These are phyloP conservation scores for Ptyas mucosa DNA, from an alignment of 2,113 vertebrate species.

Conservation along the genomic window DNA sequence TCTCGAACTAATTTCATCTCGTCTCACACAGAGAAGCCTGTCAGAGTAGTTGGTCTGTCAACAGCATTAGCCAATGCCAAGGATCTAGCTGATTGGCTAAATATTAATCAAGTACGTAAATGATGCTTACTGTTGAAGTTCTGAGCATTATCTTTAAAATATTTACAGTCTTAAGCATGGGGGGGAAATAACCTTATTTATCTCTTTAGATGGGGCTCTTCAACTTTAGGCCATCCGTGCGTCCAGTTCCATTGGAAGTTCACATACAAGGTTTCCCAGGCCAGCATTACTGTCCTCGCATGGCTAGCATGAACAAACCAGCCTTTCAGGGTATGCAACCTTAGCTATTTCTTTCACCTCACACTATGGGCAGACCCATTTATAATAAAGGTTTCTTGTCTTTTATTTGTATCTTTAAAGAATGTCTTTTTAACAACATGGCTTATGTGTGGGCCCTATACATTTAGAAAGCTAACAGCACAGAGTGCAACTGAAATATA, in stretches of 20 bases:
- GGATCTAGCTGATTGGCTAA: conserved; percentile 96
- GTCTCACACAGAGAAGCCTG: conserved; percentile 88
- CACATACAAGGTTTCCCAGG: conserved; percentile 97
- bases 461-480: conserved; percentile 38
- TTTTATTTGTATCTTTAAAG: conserved; percentile 37
- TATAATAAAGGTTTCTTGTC: conserved; percentile 33
- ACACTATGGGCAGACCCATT: conserved; percentile 39
- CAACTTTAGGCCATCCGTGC: conserved; percentile 98
- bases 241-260: conserved; percentile 93
- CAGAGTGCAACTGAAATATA: conserved; percentile 32
- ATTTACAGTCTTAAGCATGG: conserved; percentile 28
- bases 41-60: conserved; percentile 93
- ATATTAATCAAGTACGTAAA: conserved; percentile 84
- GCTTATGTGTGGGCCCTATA: conserved; percentile 41
- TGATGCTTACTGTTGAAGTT: background rate
- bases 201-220: conserved; percentile 89
- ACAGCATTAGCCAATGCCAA: conserved; percentile 96
- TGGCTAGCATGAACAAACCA: conserved; percentile 99
- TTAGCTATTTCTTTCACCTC: background rate
- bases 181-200: background rate
- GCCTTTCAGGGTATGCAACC: conserved; percentile 85
- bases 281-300: conserved; percentile 97
- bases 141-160: background rate
- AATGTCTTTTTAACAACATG: conserved; percentile 42
- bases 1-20: conserved; percentile 99